Base-by-base conservation (phyloP, 2,113 vertebrate species). In the Bucco capensis region DNA sequence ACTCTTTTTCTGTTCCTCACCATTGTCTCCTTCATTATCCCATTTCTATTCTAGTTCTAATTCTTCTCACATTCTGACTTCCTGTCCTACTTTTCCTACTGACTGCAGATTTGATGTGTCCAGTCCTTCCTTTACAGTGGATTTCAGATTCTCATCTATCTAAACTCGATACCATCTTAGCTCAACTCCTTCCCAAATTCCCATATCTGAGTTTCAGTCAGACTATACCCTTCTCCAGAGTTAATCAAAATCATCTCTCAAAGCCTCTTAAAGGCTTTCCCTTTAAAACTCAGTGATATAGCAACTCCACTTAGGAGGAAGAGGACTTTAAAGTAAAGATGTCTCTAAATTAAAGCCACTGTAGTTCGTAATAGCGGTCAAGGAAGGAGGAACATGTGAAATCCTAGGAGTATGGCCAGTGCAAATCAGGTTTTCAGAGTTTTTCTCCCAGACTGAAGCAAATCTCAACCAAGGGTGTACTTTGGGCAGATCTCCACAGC, bases 41-140 rank as follows among this genome's bases (percentile, higher is more conserved):
- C 40, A 28, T 49, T 92, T 73, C 42, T 77, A 42, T 77, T 83
- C 37, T 53, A 66, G 53, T 58, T 66, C 37, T 71, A 90, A 90
- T 90, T 89, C 92, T 57, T 78, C 76, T 90, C 83, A 90, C 76
- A 88, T 83, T 53, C 83, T 31, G 60, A 64, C 37, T 89, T 75
- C 86, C 72, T 69, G 89, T 69, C 81, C 89, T 84, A 92, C 80
- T 90, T 90, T 71, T 77, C 57, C 57, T 75, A 31, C 40, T 78
- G 71, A 35, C 28, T 67, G 53, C 49, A 56, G 9, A 62, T 66
- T 57, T 71, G 16, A 47, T 51, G 28, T 44, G 33, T 64, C 30
- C 42, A 47, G 58, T 44, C 54, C 37, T 73, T 86, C 30, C 79
- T 66, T 35, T 56, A 86, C 19, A 81, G 22, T 12, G 19, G 47